Conservation (phyloP, 1,140 invertebrate genomes). For the Drosophila murphyi region DNA sequence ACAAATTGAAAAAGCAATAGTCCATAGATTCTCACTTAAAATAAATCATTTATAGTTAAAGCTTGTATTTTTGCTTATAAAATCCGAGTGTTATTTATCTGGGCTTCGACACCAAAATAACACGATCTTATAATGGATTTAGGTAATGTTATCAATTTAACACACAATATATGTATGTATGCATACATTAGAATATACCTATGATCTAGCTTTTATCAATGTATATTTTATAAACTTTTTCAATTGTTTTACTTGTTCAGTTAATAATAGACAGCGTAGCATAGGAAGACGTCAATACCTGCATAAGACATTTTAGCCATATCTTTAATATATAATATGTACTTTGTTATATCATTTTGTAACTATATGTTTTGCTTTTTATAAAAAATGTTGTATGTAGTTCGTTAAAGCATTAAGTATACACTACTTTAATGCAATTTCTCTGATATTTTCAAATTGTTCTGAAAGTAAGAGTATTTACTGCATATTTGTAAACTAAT, state of each 20-base stretch:
- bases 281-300: conserved; percentile 85
- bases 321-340: conserved; percentile 79
- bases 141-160: conserved; percentile 17
- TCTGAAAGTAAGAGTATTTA: conserved; percentile 44
- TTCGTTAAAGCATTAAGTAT: conserved; percentile 59
- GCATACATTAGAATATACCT: conserved; percentile 50
- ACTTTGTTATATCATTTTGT: conserved; percentile 68
- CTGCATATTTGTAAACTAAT: conserved; percentile 42
- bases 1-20: conserved; percentile 40
- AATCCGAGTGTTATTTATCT: conserved; percentile 24
- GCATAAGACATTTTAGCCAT: conserved; percentile 85
- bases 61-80: conserved; percentile 31
- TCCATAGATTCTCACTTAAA: conserved; percentile 57
- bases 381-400: conserved; percentile 63
- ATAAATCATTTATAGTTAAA: conserved; percentile 57
- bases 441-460: conserved; percentile 17
- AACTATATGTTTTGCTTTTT: conserved; percentile 41
- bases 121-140: conserved; percentile 13
- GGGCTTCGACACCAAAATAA: conserved; percentile 8
- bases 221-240: conserved; percentile 73
- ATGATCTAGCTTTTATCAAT: conserved; percentile 42
- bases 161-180: conserved; percentile 38
- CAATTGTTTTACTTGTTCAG: conserved; percentile 71
- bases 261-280: conserved; percentile 85
- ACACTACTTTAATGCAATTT: conserved; percentile 25